Conservation (phyloP, 1,140 invertebrate genomes). For the Maconellicoccus hirsutus region DNA sequence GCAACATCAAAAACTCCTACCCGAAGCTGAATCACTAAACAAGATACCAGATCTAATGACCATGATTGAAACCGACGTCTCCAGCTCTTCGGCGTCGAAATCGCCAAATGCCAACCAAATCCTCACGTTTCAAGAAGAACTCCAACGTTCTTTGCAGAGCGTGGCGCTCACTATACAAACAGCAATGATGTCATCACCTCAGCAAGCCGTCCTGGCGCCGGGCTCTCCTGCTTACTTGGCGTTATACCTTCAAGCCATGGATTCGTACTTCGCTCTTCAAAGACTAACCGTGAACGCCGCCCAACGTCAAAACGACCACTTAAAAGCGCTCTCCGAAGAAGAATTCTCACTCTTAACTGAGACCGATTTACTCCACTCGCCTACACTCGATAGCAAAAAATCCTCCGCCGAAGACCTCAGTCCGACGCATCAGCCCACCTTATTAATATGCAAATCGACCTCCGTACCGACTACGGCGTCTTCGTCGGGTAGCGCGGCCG, state of each 20-base stretch:
- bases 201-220: conserved; percentile 59
- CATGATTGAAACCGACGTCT: neutral
- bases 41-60: neutral
- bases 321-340: conserved; percentile 33
- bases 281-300: conserved; percentile 43
- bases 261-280: conserved; percentile 69
- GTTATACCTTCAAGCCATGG: conserved; percentile 64
- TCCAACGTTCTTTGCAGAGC: conserved; percentile 45
- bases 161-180: conserved; percentile 59
- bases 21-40: neutral
- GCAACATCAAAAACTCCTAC: neutral
- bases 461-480: neutral
- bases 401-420: neutral
- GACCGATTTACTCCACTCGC: neutral
- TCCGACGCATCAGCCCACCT: conserved; percentile 8
- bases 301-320: conserved; percentile 33
- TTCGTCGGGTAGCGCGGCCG: conserved; percentile 35
- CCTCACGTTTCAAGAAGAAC: neutral
- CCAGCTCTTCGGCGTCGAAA: neutral
- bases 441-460: neutral
- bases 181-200: conserved; percentile 59
- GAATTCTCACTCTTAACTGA: conserved; percentile 33
- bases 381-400: neutral
- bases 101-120: neutral
- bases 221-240: conserved; percentile 66